Evolutionary conservation across 1,140 invertebrate genomes (phyloP), one percentile per base, ranked within the genome.

Genomic region (Pogonomyrmex californicus): DNA sequence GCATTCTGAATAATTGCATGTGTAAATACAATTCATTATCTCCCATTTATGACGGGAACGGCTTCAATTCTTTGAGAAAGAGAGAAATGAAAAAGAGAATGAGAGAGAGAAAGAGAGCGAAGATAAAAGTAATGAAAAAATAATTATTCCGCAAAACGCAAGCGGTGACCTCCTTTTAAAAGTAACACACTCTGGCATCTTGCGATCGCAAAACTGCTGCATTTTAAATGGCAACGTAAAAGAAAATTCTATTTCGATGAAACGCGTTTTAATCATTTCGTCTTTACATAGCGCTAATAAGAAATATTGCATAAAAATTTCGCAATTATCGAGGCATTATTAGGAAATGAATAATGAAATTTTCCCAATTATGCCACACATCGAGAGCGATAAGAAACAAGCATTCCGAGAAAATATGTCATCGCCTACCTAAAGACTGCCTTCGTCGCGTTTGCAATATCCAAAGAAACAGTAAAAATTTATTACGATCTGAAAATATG

Each of bases 101-200:
- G 23, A 23, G 23, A 23, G 23, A 23, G 23, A 23, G 23, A 23
- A 0, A 23, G 23, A 23, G 23, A 23, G 23, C 38, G 33, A 44
- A 51, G 23, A n/a, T n/a, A 41, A 41, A 54, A 68, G 79, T 47
- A 49, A 47, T 60, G 30, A 49, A 73, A 83, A 47, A 47, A 36
- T 83, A 60, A 83, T 83, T 73, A 41, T 60, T 38, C 17, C 6
- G 41, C 33, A 47, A 36, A 81, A 41, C 17, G 6, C 41, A 60
- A 49, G 30, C 44, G 68, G 79, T 83, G 79, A 83, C 68, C 79
- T 83, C 79, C 68, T 83, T 83, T 83, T 62, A 83, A 83, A 83
- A 62, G 7, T 75, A 38, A 38, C 12, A 38, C 47, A 12, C 47
- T n/a, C 47, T 66, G 62, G 41, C 12, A 66, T 41, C n/a, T 66